These are phyloP conservation scores for Canis aureus DNA, from an alignment of 2,113 vertebrate genomes.

Conservation along the genomic window DNA sequence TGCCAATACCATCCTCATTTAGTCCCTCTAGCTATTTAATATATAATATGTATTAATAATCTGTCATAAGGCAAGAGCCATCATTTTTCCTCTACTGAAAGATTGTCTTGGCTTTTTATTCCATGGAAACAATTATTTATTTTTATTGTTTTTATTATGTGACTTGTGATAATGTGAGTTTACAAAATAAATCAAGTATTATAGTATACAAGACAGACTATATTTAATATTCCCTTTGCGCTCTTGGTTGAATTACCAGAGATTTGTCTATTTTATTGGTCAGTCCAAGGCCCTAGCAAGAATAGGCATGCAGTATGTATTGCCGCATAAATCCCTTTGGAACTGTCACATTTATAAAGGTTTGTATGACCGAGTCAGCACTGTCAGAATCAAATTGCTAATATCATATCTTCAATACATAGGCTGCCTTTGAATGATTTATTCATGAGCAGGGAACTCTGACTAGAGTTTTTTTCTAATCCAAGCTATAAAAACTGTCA, in stretches of 20 bases:
- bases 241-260: conserved; percentile 20
- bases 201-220: neutral
- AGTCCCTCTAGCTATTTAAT: conserved; percentile 32
- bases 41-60: neutral
- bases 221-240: conserved; percentile 58
- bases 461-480: neutral
- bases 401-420: conserved; percentile 22
- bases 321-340: neutral
- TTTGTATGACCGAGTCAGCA: conserved; percentile 11
- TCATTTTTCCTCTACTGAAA: conserved; percentile 60
- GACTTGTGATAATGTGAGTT: conserved; percentile 48
- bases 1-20: neutral
- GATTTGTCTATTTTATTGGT: conserved; percentile 70
- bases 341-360: conserved; percentile 37
- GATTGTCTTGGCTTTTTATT: conserved; percentile 52
- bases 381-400: conserved; percentile 34
- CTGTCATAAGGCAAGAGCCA: conserved; percentile 35
- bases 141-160: conserved; percentile 65
- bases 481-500: conserved; percentile 43
- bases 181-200: conserved; percentile 64
- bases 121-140: conserved; percentile 60
- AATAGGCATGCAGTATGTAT: neutral
- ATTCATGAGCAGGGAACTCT: conserved; percentile 46
- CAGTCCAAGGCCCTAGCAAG: neutral
- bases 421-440: conserved; percentile 48